Evolutionary conservation across 2,888 invertebrate species (phyloP).

Genomic region (Microchrysa polita): DNA sequence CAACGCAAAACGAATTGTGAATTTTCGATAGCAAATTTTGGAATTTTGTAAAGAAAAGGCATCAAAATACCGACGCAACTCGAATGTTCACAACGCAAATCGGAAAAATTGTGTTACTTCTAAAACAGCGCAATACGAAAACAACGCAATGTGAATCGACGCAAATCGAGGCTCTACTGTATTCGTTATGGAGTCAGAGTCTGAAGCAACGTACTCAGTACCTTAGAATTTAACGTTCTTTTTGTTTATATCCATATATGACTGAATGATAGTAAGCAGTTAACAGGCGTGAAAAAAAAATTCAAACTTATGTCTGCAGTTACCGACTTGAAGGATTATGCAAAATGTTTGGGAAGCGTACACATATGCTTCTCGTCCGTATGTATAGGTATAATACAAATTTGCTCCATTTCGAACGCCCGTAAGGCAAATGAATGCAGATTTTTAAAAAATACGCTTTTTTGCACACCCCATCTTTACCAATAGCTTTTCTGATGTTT

Average conservation of each 20-base stretch:
- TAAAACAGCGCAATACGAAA: too few species aligned
- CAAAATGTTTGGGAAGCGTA: neutral
- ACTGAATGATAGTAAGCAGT: conserved; percentile 5
- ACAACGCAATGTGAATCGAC: too few species aligned
- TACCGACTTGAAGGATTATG: conserved; percentile 6
- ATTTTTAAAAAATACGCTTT: neutral
- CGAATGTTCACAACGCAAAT: too few species aligned
- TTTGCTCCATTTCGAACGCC: conserved; percentile 31
- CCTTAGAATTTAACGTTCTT: too few species aligned
- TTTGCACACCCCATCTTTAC: too few species aligned
- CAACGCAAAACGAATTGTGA: too few species aligned
- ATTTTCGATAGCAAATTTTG: too few species aligned
- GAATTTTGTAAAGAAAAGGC: too few species aligned
- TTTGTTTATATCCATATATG: neutral
- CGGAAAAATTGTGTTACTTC: too few species aligned
- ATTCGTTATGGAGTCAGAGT: conserved; percentile 11
- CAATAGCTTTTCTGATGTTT: neutral
- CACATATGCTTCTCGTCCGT: neutral
- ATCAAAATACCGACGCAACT: too few species aligned
- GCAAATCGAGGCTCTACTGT: too few species aligned
- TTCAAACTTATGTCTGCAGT: neutral
- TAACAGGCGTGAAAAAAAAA: conserved; percentile 17
- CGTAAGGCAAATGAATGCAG: neutral
- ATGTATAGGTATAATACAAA: neutral
- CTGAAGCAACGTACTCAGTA: neutral